Base-by-base conservation (phyloP, 2,888 invertebrate genomes). In the Phalangium opilio region DNA sequence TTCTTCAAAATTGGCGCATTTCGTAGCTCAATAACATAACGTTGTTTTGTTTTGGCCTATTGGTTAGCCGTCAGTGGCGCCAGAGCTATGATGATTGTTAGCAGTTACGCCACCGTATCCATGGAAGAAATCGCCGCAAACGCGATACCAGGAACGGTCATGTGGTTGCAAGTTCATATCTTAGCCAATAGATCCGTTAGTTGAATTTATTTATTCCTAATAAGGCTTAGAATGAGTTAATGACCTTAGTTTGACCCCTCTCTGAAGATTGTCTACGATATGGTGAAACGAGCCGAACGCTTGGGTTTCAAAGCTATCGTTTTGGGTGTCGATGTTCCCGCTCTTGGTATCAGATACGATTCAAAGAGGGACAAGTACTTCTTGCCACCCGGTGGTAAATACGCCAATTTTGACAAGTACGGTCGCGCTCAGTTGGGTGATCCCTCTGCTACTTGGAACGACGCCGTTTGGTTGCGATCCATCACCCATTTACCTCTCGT, bases 121-220 rank as follows among this genome's bases (percentile, higher is more conserved):
- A 76, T 91, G 45, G 91, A 91, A 67, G 86, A 90, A 64, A 78
- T 91, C 2, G 82, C 84, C 0, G 63, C 70, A 49, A 80, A 77
- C 1, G 58, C 52, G 2, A 81, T 83, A 1, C 85, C 86, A 0
- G 64, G 75, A n/a, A 78, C 77, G 0, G 69, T 76, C 17, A 85
- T 83, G 63, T 91, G 87, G 87, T 87, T 89, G 64, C 89, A 93
- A 66, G 72, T 93, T 1, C 91, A 91, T 63, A 79, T 93, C 55
- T 89, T 27, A 8, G 8, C 5, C 5, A 27, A 27, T 27, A 27
- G 27, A 27, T 27, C 27, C 8, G 27, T 27, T 27, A 27, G 27
- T 27, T 27, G 8, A 27, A 27, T 4, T 27, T 8, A 27, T 27
- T 27, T 8, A 27, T 27, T 7, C 4, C n/a, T n/a, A n/a, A n/a